Conservation (phyloP, 2,888 invertebrate species). For the Zootermopsis nevadensis region DNA sequence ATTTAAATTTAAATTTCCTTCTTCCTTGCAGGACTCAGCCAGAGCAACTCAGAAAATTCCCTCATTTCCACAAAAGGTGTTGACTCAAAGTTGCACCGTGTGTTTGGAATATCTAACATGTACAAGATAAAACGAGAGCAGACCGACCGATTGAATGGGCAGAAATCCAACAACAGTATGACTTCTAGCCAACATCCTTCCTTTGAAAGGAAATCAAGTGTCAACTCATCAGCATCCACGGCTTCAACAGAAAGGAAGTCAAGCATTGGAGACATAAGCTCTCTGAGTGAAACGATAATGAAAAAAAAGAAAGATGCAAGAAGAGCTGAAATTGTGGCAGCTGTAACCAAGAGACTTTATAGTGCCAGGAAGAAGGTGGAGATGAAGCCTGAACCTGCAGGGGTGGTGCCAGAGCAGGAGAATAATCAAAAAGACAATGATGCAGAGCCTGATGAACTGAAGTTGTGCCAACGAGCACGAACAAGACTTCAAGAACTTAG, state of each 20-base stretch:
- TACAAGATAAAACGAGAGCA: constrained; percentile 25
- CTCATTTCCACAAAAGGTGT: constrained; percentile 36
- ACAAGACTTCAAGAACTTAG: constrained; percentile 70
- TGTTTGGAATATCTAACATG: constrained; percentile 14
- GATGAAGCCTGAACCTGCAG: constrained; percentile 43
- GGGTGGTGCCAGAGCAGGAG: constrained; percentile 12
- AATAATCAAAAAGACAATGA: constrained; percentile 41
- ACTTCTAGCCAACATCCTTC: neutral
- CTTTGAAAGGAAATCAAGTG: constrained; percentile 15
- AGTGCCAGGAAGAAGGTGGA: constrained; percentile 57
- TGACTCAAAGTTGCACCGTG: constrained; percentile 39
- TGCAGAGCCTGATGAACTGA: constrained; percentile 67
- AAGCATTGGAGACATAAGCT: constrained; percentile 32
- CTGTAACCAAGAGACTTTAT: constrained; percentile 76
- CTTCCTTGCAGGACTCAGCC: constrained; percentile 41
- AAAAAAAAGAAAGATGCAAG: constrained; percentile 51
- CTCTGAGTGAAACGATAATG: constrained; percentile 31
- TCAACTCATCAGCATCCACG: constrained; percentile 13
- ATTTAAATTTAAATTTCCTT: neutral
- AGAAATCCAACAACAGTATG: neutral
- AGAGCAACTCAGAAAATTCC: constrained; percentile 45
- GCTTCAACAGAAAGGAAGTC: constrained; percentile 30
- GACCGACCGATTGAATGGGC: neutral
- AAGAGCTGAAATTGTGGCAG: constrained; percentile 74
- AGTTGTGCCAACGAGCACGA: constrained; percentile 71